Conservation (phyloP, 2,113 vertebrate genomes). For the Crotalus viridis region DNA sequence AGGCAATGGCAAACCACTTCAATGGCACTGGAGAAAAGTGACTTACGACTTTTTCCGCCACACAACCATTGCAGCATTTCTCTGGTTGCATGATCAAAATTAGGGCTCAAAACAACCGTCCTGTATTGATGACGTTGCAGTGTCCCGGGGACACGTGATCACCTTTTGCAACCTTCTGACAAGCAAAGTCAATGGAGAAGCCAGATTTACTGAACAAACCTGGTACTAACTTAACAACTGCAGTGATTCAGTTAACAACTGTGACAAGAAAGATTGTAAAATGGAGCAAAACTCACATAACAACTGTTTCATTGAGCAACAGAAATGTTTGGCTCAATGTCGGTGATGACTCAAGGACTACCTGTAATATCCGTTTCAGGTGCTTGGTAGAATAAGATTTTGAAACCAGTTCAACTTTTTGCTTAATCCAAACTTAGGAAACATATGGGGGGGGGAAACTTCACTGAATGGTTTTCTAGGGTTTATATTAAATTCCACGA, state of each 20-base stretch:
- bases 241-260: not conserved
- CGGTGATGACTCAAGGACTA: not conserved
- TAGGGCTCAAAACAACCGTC: not conserved
- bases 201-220: not conserved
- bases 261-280: not conserved
- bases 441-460: not conserved
- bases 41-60: too few relatives aligned
- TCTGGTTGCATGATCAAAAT: not conserved
- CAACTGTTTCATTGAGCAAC: not conserved
- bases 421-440: not conserved
- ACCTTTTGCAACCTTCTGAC: not conserved
- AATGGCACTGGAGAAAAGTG: too few relatives aligned
- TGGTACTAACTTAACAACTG: not conserved
- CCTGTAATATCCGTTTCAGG: not conserved
- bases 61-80: too few relatives aligned
- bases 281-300: not conserved
- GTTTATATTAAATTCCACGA: slow-evolving; percentile 22
- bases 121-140: not conserved
- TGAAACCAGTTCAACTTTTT: not conserved
- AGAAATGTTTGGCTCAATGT: not conserved
- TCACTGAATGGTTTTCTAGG: slow-evolving; percentile 1
- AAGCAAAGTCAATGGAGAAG: not conserved
- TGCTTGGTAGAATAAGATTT: not conserved
- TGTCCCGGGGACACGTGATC: not conserved
- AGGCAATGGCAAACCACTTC: not conserved